Base-by-base conservation (phyloP, 2,113 vertebrate species). In the Epinephelus moara region DNA sequence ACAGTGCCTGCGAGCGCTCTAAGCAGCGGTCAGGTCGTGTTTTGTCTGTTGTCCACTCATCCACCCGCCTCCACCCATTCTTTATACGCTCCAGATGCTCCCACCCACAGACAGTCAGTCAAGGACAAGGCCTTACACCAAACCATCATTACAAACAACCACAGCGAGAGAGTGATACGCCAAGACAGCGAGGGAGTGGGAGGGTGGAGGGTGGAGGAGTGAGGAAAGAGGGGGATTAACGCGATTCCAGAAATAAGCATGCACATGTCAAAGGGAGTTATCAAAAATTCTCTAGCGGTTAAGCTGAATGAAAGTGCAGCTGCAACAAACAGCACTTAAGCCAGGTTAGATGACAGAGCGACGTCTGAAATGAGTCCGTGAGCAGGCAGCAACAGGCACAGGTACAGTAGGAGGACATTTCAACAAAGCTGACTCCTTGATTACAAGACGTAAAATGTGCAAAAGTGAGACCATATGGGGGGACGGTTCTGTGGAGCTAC, bases 161-260 rank as follows among this genome's bases (percentile, higher is more conserved):
- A 90, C 92, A 89, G 79, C 17, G 42, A 80, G 83, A 91, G 86
- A 84, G 88, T 73, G 87, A 93, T 81, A 77, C 30, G 75, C 87
- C 79, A 77, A 85, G 85, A 88, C 75, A 75, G 77, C 86, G 73
- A 62, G 71, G 56, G 42, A 78, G 69, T 75, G n/a, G 82, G 63
- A 66, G 63, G 63, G 63, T 17, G 84, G 62, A 74, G 60, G 81
- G 67, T 10, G 77, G 84, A 78, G 59, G 72, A 57, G 40, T 2
- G 82, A 84, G 82, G 81, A 88, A 83, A 78, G 62, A 83, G 53
- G 75, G 89, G 88, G 91, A 94, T 94, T 94, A 94, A 89, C 84
- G 33, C 73, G 81, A 83, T 89, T 91, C 90, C 93, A 92, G 88
- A 94, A 94, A 93, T 94, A 94, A 94, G 88, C 86, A 91, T 76